These are phyloP conservation scores for Ibycter americanus DNA, from an alignment of 2,797 vertebrate species.

Conservation along the genomic window DNA sequence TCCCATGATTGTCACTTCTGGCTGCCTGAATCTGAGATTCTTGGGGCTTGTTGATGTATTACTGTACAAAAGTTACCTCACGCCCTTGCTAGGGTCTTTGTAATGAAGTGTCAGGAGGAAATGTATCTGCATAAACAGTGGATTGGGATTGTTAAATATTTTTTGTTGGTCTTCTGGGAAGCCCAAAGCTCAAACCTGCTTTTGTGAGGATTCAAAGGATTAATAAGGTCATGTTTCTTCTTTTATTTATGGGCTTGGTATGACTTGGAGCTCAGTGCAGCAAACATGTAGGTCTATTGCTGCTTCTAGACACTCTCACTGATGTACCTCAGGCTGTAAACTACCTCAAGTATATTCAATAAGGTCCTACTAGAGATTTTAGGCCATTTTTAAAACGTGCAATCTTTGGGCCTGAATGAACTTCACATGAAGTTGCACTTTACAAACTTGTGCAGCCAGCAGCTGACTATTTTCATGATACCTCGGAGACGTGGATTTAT, in stretches of 20 bases:
- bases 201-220: neutral
- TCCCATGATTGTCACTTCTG: neutral
- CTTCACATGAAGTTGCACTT: neutral
- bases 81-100: neutral
- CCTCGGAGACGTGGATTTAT: neutral
- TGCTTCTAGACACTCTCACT: neutral
- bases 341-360: neutral
- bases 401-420: neutral
- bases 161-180: neutral
- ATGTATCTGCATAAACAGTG: neutral
- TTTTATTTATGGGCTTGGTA: neutral
- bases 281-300: neutral
- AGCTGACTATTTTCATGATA: neutral
- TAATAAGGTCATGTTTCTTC: neutral
- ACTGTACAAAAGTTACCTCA: neutral
- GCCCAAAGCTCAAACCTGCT: neutral
- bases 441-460: neutral
- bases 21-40: neutral
- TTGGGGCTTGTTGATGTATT: rapidly evolving
- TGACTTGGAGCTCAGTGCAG: neutral
- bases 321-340: neutral
- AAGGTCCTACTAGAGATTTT: neutral
- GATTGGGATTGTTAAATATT: neutral
- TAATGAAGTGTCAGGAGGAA: neutral
- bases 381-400: neutral